Base-by-base conservation (phyloP, 2,797 vertebrate species). In the Phrynocephalus vlangalii region DNA sequence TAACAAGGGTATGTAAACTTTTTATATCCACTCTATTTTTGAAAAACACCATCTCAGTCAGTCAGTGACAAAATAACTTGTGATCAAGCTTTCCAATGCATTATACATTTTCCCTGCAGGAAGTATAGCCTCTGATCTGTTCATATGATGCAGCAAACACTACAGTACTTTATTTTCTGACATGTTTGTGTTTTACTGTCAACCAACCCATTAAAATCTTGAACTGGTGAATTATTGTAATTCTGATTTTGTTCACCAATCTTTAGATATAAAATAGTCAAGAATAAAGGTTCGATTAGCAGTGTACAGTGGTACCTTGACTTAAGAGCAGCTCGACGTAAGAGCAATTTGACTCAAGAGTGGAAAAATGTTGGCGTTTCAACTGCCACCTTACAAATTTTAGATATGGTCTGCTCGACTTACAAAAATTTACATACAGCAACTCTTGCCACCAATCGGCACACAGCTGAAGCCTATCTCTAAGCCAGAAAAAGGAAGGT, bases 31-130 rank as follows among this genome's bases (percentile, higher is more conserved):
- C 33, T 33, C 30, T 20, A 44, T 20, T 71, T 67, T 71, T 66
- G 18, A 60, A 72, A 38, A 33, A 8, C 0, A 8, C 79, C 84
- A 68, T 28, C 71, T 88, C 9, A 3, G 56, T 86, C 81, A 86
- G 68, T 73, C 13, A 48, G 66, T 94, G 93, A 95, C 63, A 93
- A 93, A 95, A 63, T 89, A 86, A 3, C 93, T 88, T 85, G 56
- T 94, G 94, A 93, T 90, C 86, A 5, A 3, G 86, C 76, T 81
- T 83, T 84, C 68, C 78, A 86, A 76, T 50, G 20, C 80, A 66
- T 88, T 79, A 87, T 20, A 28, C 71, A 87, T 66, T 60, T 91
- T 93, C 89, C 80, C 90, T 86, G 26, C 84, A 86, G n/a, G 3
- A 92, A 70, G 56, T 79, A 16, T 75, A 91, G 82, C 93, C 94